Conservation (phyloP, 1,140 invertebrate species). For the Apis laboriosa region DNA sequence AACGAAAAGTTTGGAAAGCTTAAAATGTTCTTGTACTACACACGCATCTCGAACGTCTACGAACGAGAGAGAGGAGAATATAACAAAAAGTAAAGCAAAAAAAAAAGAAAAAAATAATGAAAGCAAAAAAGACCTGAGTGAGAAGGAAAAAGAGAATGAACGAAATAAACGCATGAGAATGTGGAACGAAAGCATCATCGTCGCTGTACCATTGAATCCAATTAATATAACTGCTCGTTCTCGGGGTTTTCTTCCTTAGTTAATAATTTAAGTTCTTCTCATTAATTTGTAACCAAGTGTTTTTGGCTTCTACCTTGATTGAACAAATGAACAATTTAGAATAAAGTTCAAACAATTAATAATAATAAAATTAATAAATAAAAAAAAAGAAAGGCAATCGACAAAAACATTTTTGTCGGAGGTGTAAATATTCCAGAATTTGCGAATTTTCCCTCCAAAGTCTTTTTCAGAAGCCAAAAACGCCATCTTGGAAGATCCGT, state of each 20-base stretch:
- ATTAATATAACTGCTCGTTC: slow-evolving; percentile 53
- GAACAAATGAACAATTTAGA: not conserved
- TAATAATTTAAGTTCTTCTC: slow-evolving; percentile 52
- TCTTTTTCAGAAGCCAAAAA: slow-evolving; percentile 71
- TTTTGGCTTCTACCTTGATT: slow-evolving; percentile 63
- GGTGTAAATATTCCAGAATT: slow-evolving; percentile 7
- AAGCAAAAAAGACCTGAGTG: slow-evolving; percentile 24
- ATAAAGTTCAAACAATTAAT: not conserved
- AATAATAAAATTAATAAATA: not conserved
- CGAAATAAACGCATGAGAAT: slow-evolving; percentile 33
- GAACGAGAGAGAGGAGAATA: slow-evolving; percentile 27
- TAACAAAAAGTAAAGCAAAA: not conserved
- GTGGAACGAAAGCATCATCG: slow-evolving; percentile 38
- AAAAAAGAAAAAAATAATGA: slow-evolving; percentile 7
- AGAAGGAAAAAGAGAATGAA: slow-evolving; percentile 28
- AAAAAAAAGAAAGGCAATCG: not conserved
- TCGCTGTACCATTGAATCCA: slow-evolving; percentile 34
- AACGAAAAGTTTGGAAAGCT: slow-evolving; percentile 52
- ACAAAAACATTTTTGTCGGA: slow-evolving; percentile 25
- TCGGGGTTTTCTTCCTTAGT: slow-evolving; percentile 48
- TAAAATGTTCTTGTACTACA: slow-evolving; percentile 40
- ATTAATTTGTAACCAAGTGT: slow-evolving; percentile 50
- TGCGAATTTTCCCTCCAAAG: slow-evolving; percentile 57
- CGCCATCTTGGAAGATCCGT: slow-evolving; percentile 62
- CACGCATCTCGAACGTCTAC: slow-evolving; percentile 42